Evolutionary conservation across 2,113 vertebrate genomes (phyloP).

Genomic region (Oplegnathus fasciatus): DNA sequence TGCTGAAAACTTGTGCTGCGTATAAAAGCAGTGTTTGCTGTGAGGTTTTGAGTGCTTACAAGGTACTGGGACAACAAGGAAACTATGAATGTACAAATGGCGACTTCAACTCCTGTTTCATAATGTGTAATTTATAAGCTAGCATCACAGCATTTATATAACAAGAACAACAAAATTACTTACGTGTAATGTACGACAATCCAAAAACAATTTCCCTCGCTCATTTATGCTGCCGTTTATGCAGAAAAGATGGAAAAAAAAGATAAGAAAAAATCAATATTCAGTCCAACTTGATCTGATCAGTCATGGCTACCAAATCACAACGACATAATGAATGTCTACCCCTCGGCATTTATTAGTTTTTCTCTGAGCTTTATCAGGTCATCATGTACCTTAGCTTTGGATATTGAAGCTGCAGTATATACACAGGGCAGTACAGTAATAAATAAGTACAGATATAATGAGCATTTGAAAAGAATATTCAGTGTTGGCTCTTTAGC

Average conservation of each 20-base stretch:
- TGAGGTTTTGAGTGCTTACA: conserved; percentile 33
- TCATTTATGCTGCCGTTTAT: neutral
- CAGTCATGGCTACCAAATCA: neutral
- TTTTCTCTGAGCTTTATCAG: neutral
- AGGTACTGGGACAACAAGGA: conserved; percentile 35
- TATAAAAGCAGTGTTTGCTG: conserved; percentile 46
- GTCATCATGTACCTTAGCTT: neutral
- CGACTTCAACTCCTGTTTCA: conserved; percentile 22
- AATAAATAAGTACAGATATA: neutral
- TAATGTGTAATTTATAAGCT: conserved; percentile 23
- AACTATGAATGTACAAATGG: neutral
- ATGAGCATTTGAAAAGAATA: neutral
- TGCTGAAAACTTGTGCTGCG: conserved; percentile 42
- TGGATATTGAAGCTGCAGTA: neutral
- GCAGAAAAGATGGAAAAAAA: neutral
- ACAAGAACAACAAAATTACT: neutral
- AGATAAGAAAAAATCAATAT: neutral
- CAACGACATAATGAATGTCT: neutral
- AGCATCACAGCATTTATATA: neutral
- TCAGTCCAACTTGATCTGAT: neutral
- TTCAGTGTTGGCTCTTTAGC: neutral
- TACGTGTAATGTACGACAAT: neutral
- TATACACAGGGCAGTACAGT: neutral
- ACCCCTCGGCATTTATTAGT: neutral
- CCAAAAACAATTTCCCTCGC: neutral